Evolutionary conservation across 2,888 invertebrate genomes (phyloP).

Genomic region (Ichneumoninae sp.): DNA sequence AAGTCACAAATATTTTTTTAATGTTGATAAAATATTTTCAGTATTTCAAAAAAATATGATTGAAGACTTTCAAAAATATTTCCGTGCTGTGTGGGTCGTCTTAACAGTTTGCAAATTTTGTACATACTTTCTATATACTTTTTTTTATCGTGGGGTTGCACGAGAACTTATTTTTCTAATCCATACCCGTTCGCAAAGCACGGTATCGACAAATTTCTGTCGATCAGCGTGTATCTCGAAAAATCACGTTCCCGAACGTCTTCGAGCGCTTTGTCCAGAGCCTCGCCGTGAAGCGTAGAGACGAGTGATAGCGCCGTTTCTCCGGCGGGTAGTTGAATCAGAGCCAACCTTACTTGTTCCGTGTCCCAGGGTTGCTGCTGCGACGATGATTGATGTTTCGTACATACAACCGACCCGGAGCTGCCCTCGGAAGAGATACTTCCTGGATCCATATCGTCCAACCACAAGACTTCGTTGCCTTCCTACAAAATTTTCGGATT

Average conservation of each 20-base stretch:
- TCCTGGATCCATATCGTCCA: constrained; percentile 73
- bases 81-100: no score
- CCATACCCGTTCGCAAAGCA: constrained; percentile 72
- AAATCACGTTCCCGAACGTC: constrained; percentile 70
- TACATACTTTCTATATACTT: neutral
- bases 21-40: no score
- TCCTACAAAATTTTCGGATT: constrained; percentile 59
- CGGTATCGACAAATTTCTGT: constrained; percentile 66
- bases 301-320: constrained; percentile 76
- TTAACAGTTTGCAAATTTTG: no score
- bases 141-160: neutral
- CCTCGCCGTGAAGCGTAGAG: constrained; percentile 73
- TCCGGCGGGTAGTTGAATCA: constrained; percentile 80
- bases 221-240: constrained; percentile 56
- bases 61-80: no score
- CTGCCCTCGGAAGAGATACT: constrained; percentile 80
- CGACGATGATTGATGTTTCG: constrained; percentile 71
- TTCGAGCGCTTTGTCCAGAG: constrained; percentile 71
- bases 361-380: constrained; percentile 78
- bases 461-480: constrained; percentile 76
- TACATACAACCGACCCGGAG: constrained; percentile 72
- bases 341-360: constrained; percentile 76
- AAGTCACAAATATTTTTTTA: no score
- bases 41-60: no score
- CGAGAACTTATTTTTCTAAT: neutral